Evolutionary conservation across 2,797 vertebrate genomes (phyloP), one percentile per base, ranked within the genome.

Genomic region (Rhynchotus rufescens): DNA sequence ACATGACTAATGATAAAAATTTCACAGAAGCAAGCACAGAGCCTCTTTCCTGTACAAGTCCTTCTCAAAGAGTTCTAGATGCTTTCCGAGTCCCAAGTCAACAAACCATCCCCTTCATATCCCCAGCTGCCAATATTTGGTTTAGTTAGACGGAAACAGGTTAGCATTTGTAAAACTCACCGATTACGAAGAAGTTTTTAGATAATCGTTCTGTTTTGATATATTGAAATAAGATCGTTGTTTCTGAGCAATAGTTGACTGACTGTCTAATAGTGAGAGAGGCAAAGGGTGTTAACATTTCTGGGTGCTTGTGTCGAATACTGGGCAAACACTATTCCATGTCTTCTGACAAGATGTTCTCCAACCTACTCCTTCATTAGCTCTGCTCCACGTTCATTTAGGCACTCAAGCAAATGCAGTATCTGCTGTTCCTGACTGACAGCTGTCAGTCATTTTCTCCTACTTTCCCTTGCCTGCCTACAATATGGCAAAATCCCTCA

Each of bases 321-420:
- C 25, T 0, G 3, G 40, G 36, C 52, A 64, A 38, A 47, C 36
- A 32, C n/a, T 49, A 40, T 60, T 71, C 52, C 54, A 15, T 69
- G 49, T 78, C 49, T 25, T 45, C 49, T 36, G 56, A 61, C 38
- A 82, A 61, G 49, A 30, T 1, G 1, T 36, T 79, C 22, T 64
- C 30, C 67, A 60, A 5, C 2, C 5, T 30, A 4, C 28, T 60
- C 14, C 21, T 54, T 8, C 60, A 8, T 56, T 38, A 71, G 34
- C n/a, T 68, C 26, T 2, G 0, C 40, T 66, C 40, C 6, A 4
- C 38, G 25, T 67, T 61, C 2, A 1, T 38, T 61, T 0, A 1
- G 1, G 6, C 42, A 2, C n/a, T 32, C 1, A 0, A 2, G 3
- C 2, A 9, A 19, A 34, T 47, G 12, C 36, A 12, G 26, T 36